Base-by-base conservation (phyloP, 1,140 invertebrate species). In the Gryon sp. region DNA sequence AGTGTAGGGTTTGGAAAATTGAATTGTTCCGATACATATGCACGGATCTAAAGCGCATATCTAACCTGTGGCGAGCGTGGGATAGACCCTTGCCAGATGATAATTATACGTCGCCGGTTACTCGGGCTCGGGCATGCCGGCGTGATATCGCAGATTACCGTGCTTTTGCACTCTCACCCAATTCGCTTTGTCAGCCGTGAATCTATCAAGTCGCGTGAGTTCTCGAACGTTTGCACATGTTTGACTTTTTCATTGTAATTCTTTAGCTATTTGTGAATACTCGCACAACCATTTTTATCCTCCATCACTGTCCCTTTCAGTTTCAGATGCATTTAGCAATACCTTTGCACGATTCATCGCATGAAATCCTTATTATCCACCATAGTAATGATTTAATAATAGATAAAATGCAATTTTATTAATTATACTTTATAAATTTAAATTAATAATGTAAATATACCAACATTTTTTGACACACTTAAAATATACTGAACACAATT, bases 31-130 rank as follows among this genome's bases (percentile, higher is more conserved):
- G 12, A 68, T 59, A 43, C 43, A 11, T 50, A 30, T 48, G 43
- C 43, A 41, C 28, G 41, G 19, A 50, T 32, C 65, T 46, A 19
- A 30, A 53, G 22, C 16, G 34, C 65, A 24, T 28, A 38, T 24
- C 43, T 82, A 79, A 40, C 60, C 74, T 63, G 63, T 75, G 80
- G 82, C 80, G 82, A 84, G 83, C 83, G 83, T 84, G 82, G 82
- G 83, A 84, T 83, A 84, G 77, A 82, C 83, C 83, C 83, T 84
- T 84, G 83, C 82, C 76, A 83, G 83, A 84, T 81, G 81, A 83
- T 84, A 84, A 84, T 84, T 84, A 84, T 79, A 83, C 81, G 76
- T 84, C 76, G 82, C 62, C 52, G 20, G 76, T 78, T 74, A 59
- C 69, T n/a, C n/a, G n/a, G 34, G 50, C 70, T 62, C 43, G 57